These are phyloP conservation scores for Cryptoleucopteryx plumbea DNA, from an alignment of 2,113 vertebrate species.

Conservation along the genomic window DNA sequence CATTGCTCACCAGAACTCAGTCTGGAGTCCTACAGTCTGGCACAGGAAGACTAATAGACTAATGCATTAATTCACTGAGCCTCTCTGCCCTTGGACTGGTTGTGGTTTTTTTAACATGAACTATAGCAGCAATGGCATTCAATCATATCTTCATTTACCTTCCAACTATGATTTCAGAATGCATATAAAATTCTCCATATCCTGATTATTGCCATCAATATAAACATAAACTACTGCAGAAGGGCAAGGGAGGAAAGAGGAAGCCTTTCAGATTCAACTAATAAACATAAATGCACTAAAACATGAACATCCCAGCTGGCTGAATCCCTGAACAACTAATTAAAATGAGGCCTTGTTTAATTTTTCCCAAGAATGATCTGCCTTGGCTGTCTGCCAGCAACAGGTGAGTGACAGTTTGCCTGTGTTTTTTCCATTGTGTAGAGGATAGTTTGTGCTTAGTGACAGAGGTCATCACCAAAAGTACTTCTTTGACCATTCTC, in stretches of 20 bases:
- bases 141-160: slow-evolving; percentile 58
- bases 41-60: slow-evolving; percentile 28
- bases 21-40: neutral
- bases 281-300: slow-evolving; percentile 67
- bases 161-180: slow-evolving; percentile 31
- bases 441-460: slow-evolving; percentile 16
- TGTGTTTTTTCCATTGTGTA: slow-evolving; percentile 1
- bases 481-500: neutral
- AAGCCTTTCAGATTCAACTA: neutral
- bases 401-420: neutral
- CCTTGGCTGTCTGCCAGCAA: slow-evolving; percentile 67
- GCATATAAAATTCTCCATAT: neutral
- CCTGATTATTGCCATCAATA: slow-evolving; percentile 40
- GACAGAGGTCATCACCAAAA: neutral
- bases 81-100: neutral
- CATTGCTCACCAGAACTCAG: slow-evolving; percentile 24
- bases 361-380: slow-evolving; percentile 74
- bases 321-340: slow-evolving; percentile 70
- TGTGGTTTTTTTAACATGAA: slow-evolving; percentile 33
- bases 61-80: slow-evolving; percentile 31
- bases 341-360: slow-evolving; percentile 69
- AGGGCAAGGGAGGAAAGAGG: neutral
- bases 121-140: slow-evolving; percentile 24
- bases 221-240: neutral
- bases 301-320: slow-evolving; percentile 43